Evolutionary conservation across 2,888 invertebrate species (phyloP).

Genomic region (Auanema sp.): DNA sequence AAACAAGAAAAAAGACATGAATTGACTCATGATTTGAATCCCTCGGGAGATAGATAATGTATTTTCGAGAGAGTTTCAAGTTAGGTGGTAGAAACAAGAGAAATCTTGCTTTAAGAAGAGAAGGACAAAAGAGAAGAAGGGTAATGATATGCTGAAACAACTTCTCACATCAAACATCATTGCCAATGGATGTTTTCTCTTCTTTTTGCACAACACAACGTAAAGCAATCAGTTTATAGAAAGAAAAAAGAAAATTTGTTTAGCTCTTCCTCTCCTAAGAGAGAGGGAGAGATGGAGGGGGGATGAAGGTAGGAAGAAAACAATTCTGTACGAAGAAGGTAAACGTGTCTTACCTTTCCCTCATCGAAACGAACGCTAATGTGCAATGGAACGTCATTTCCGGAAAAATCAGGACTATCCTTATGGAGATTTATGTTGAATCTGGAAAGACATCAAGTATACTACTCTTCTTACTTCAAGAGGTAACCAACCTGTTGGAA

Average conservation of each 20-base stretch:
- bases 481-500: conserved; percentile 34
- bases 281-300: neutral
- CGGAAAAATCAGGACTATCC: conserved; percentile 50
- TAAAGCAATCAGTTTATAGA: neutral
- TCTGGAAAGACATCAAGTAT: conserved; percentile 24
- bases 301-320: neutral
- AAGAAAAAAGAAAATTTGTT: neutral
- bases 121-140: too few relatives aligned
- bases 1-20: too few relatives aligned
- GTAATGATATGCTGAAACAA: neutral
- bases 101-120: too few relatives aligned
- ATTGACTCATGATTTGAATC: neutral
- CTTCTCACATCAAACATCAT: conserved; percentile 6
- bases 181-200: neutral
- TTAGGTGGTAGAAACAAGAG: neutral
- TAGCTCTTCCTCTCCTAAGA: neutral
- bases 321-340: neutral
- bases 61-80: neutral
- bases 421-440: conserved; percentile 56
- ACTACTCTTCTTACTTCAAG: neutral
- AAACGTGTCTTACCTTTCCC: conserved; percentile 46
- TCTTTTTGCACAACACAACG: neutral
- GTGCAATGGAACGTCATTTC: conserved; percentile 55
- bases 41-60: neutral
- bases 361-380: conserved; percentile 52